Percentiles rank a stretch among this genome's conserved stretches.
Evolutionary conservation across 1,140 invertebrate species (phyloP).

Genomic region (Eurosta solidaginis): DNA sequence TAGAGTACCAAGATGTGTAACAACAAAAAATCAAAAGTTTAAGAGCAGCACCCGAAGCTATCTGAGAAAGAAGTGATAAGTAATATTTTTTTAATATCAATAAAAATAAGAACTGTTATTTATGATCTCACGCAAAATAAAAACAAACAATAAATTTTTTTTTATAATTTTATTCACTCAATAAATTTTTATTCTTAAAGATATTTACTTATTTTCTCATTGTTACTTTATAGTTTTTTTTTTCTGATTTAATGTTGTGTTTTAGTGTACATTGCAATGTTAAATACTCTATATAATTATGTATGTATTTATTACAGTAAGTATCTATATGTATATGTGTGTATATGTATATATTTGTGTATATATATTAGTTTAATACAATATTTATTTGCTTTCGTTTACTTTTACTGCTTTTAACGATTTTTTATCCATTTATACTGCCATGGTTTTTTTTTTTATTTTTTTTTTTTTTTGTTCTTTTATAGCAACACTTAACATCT

Average conservation of each 20-base stretch:
- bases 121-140: too few species aligned
- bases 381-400: neutral
- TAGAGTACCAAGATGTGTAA: too few species aligned
- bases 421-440: neutral
- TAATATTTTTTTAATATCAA: too few species aligned
- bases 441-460: neutral
- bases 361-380: neutral
- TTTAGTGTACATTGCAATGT: conserved; percentile 11
- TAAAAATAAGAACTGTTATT: too few species aligned
- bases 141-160: neutral
- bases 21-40: too few species aligned
- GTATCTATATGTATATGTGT: neutral
- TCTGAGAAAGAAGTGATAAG: too few species aligned
- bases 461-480: too few species aligned
- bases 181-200: conserved; percentile 11
- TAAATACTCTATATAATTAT: neutral
- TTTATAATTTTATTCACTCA: neutral
- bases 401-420: neutral
- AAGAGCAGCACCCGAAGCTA: too few species aligned
- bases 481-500: neutral
- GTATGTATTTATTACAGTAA: too few species aligned
- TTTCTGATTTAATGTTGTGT: neutral
- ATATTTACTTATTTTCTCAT: neutral
- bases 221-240: neutral
- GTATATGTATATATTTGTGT: conserved; percentile 12